Evolutionary conservation across 2,888 invertebrate species (phyloP).

Genomic region (Drosophila neonasuta): DNA sequence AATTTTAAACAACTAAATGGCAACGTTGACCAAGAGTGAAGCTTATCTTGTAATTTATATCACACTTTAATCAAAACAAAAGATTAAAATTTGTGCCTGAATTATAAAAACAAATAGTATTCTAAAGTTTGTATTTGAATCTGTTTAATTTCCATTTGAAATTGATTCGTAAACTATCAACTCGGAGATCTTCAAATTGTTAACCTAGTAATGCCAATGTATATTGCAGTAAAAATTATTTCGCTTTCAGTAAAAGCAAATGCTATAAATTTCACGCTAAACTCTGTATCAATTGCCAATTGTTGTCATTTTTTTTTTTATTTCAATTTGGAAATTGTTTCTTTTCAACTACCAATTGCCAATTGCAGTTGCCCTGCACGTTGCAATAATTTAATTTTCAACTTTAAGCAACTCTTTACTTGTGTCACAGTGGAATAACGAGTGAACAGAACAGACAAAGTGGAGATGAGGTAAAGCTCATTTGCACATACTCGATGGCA

Average conservation of each 20-base stretch:
- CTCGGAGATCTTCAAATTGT: too few species aligned
- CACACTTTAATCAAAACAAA: too few species aligned
- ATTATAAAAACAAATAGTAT: too few species aligned
- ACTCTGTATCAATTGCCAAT: neutral
- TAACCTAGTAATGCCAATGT: neutral
- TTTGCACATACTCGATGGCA: conserved; percentile 25
- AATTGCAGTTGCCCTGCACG: neutral
- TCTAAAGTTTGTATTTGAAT: too few species aligned
- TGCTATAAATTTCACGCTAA: neutral
- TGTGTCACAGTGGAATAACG: conserved; percentile 2
- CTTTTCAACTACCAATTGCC: neutral
- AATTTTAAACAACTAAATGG: too few species aligned
- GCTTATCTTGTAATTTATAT: too few species aligned
- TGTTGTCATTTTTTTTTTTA: neutral
- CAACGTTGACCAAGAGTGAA: too few species aligned
- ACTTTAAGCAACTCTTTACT: conserved; percentile 29
- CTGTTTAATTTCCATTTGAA: too few species aligned
- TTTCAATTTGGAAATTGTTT: conserved; percentile 2
- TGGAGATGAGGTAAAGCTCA: neutral
- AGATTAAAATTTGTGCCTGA: too few species aligned
- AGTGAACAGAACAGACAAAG: neutral
- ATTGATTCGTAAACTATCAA: too few species aligned
- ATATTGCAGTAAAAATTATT: neutral
- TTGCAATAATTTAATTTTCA: conserved; percentile 9
- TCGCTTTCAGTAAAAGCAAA: neutral